Conservation (phyloP, 2,113 vertebrate species). For the Corythaeola cristata region DNA sequence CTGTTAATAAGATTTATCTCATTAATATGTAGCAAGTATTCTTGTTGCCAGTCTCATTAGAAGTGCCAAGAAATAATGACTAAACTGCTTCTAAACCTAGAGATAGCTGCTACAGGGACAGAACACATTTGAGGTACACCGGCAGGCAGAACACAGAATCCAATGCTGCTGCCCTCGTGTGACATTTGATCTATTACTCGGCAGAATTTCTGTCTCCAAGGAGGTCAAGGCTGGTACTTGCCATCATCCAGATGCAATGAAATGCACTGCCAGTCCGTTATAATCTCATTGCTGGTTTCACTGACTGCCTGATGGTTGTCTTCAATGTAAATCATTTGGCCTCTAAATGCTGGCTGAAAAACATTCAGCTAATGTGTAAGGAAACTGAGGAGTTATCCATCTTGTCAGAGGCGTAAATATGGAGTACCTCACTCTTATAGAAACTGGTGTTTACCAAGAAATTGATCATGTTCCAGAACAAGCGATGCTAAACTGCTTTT, state of each 20-base stretch:
- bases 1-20: not conserved
- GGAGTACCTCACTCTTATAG: not conserved
- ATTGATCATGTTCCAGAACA: fast-evolving
- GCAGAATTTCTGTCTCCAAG: not conserved
- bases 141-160: not conserved
- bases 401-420: not conserved
- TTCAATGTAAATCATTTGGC: not conserved
- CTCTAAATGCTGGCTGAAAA: not conserved
- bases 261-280: not conserved
- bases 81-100: not conserved
- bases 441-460: not conserved
- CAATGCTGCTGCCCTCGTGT: fast-evolving
- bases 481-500: not conserved
- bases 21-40: not conserved
- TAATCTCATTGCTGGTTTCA: not conserved
- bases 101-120: not conserved
- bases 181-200: not conserved
- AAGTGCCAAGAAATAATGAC: not conserved
- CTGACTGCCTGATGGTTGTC: not conserved
- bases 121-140: not conserved
- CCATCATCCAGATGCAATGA: not conserved
- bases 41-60: not conserved
- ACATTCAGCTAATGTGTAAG: not conserved
- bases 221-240: not conserved
- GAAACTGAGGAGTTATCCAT: not conserved